Base-by-base conservation (phyloP, 2,797 vertebrate species). In the Sphenopsis melanotis region DNA sequence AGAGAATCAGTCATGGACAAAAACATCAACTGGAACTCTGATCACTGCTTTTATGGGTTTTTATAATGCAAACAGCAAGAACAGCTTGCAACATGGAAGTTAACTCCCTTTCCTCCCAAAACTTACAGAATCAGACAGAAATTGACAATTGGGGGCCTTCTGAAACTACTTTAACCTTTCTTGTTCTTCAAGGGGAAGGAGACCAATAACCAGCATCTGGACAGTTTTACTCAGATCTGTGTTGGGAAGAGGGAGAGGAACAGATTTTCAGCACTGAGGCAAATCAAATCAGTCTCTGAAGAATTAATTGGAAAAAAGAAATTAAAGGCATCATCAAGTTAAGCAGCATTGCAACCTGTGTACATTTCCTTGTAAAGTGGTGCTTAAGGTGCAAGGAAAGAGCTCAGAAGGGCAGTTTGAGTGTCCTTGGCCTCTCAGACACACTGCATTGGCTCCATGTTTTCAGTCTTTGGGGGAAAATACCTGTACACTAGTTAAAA, bases 31-130 rank as follows among this genome's bases (percentile, higher is more conserved):
- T 18, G 1, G 3, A 64, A 23, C 11, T 42, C 30, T 42, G 8
- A n/a, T 14, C 27, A 19, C n/a, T 22, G 21, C 4, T n/a, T 71
- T 85, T 5, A 8, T 12, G 32, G 4, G 7, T 0, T 55, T 82
- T 50, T 36, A 29, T 44, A 66, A 66, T 11, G 11, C 11, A 32
- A 69, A 76, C 5, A 57, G 50, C 65, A 50, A 15, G 15, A 49
- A 60, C 0, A 0, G 1, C 15, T 50, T 50, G 23, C 20, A 30
- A 3, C 7, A 9, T 16, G 21, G 44, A 47, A 56, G 3, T 12
- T 26, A 46, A 42, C 8, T 9, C 8, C 18, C 49, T 21, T 55
- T 12, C 8, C 29, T 20, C 8, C 17, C 9, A 46, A 71, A 78
- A 44, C 15, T 15, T 23, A 27, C 1, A 49, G 21, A 87, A 39